Evolutionary conservation across 2,113 vertebrate genomes (phyloP).

Genomic region (Dasypus novemcinctus): DNA sequence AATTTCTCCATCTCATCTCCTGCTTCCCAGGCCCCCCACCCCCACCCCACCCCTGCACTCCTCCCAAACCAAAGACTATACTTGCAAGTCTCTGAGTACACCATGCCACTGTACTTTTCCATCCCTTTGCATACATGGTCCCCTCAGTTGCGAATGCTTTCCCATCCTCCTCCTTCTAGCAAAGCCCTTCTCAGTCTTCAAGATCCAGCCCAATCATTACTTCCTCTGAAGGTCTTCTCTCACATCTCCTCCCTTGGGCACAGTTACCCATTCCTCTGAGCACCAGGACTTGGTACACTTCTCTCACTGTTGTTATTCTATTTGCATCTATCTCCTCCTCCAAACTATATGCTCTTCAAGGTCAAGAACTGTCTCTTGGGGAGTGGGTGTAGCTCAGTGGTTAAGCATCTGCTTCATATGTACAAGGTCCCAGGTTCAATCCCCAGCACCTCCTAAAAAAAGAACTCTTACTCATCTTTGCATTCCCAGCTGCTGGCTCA

Average conservation of each 20-base stretch:
- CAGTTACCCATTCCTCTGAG: neutral
- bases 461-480: neutral
- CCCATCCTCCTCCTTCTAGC: neutral
- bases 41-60: neutral
- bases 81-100: rapidly evolving
- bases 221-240: neutral
- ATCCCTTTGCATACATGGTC: rapidly evolving
- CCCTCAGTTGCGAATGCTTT: neutral
- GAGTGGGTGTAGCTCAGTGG: too few relatives aligned
- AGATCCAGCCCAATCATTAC: too few relatives aligned
- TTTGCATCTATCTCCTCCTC: neutral
- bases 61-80: neutral
- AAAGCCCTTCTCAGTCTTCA: neutral
- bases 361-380: neutral
- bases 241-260: too few relatives aligned
- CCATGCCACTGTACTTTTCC: too few relatives aligned
- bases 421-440: too few relatives aligned
- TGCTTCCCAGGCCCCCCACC: neutral
- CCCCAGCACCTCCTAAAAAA: too few relatives aligned
- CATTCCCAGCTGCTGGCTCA: neutral
- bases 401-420: too few relatives aligned
- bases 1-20: neutral
- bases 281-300: neutral
- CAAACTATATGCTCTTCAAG: neutral
- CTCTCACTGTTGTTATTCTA: neutral